Conservation (phyloP, 2,113 vertebrate species). For the Delphinus delphis region DNA sequence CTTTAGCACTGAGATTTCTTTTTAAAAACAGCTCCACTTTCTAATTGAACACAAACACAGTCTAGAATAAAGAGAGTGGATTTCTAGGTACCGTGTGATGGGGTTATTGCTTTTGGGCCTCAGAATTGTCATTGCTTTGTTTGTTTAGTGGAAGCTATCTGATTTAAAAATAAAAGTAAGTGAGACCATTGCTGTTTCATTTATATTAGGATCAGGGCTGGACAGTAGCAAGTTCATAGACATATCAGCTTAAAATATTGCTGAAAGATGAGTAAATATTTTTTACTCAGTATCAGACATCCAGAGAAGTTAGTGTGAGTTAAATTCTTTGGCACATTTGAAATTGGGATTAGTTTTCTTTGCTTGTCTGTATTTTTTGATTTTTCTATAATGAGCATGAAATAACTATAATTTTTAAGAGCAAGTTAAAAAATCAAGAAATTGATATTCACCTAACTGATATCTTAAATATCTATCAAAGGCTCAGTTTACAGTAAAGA, state of each 20-base stretch:
- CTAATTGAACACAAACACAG: background rate
- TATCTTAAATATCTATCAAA: background rate
- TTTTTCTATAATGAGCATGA: background rate
- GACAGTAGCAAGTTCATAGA: background rate
- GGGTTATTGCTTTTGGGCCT: background rate
- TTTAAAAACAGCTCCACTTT: background rate
- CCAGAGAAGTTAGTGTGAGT: background rate
- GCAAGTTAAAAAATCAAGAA: slow-evolving; percentile 5
- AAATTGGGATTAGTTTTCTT: slow-evolving; percentile 7
- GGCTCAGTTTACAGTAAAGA: background rate
- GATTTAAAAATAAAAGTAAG: slow-evolving; percentile 1
- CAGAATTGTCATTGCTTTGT: background rate
- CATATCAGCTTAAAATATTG: background rate
- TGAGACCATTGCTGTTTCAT: background rate
- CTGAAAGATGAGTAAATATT: background rate
- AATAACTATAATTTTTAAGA: background rate
- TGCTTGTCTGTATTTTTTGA: background rate
- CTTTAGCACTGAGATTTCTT: background rate
- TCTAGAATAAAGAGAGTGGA: background rate
- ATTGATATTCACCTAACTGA: background rate
- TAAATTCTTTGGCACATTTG: slow-evolving; percentile 3
- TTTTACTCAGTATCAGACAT: background rate
- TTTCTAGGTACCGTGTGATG: background rate
- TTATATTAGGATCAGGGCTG: background rate
- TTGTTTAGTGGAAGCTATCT: background rate